Evolutionary conservation across 2,888 invertebrate species (phyloP).

Genomic region (Meghimatium bilineatum): DNA sequence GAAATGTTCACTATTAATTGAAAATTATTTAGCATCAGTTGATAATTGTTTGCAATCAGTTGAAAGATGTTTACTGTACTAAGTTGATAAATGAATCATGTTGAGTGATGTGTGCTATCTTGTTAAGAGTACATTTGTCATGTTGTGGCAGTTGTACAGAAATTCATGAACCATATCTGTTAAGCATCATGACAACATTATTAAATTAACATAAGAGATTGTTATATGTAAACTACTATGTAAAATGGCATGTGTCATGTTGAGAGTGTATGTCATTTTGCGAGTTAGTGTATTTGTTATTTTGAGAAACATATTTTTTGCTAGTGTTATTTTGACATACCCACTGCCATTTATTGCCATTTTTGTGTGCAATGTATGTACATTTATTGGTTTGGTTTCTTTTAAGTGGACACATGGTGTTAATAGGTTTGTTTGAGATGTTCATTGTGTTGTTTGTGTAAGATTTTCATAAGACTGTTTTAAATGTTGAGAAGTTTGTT

Average conservation of each 20-base stretch:
- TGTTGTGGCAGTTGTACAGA: not conserved
- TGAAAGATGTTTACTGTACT: not conserved
- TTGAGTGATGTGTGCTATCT: not conserved
- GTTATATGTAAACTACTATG: not conserved
- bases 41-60: not conserved
- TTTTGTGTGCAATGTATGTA: conserved; percentile 3
- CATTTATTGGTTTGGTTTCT: not conserved
- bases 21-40: no score
- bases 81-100: not conserved
- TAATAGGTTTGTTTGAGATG: not conserved
- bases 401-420: not conserved
- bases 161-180: not conserved
- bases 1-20: no score
- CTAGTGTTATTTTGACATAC: not conserved
- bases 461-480: no score
- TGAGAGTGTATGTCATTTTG: not conserved
- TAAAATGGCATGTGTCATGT: not conserved
- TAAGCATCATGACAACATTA: not conserved
- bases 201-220: not conserved
- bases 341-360: conserved; percentile 12
- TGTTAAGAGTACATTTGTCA: not conserved
- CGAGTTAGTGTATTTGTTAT: not conserved
- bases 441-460: not conserved
- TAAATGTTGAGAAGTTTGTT: no score
- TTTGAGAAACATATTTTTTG: not conserved